These are phyloP conservation scores for Dunckerocampus dactyliophorus DNA, from an alignment of 2,113 vertebrate genomes.

Conservation along the genomic window DNA sequence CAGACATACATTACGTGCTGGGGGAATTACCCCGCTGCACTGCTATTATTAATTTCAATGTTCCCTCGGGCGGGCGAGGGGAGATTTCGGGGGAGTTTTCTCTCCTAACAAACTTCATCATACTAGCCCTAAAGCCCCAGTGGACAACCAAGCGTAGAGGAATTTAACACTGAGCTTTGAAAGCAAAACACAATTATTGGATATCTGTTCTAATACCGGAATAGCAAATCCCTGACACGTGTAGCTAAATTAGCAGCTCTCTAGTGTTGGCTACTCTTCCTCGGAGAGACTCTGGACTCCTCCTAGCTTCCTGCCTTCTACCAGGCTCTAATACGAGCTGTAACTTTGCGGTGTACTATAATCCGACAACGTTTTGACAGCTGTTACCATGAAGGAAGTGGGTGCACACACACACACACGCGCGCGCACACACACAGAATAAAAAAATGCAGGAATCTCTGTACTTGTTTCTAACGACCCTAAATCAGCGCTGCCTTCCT, in stretches of 20 bases:
- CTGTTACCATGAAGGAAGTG: slow-evolving; percentile 82
- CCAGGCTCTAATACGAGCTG: slow-evolving; percentile 73
- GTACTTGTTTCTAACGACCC: slow-evolving; percentile 17
- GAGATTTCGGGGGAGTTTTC: slow-evolving; percentile 63
- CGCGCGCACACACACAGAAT: slow-evolving; percentile 25
- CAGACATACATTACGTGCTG: slow-evolving; percentile 19
- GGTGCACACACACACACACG: slow-evolving; percentile 63
- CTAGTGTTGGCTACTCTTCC: slow-evolving; percentile 52
- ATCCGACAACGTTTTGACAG: slow-evolving; percentile 79
- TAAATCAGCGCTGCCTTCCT: slow-evolving; percentile 2
- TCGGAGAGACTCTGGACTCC: slow-evolving; percentile 5
- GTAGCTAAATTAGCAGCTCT: slow-evolving; percentile 60
- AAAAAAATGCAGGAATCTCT: slow-evolving; percentile 37
- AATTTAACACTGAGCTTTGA: slow-evolving; percentile 45
- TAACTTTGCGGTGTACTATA: slow-evolving; percentile 68
- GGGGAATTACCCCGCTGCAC: slow-evolving; percentile 33
- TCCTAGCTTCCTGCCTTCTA: slow-evolving; percentile 49
- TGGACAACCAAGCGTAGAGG: slow-evolving; percentile 39
- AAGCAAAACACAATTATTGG: slow-evolving; percentile 59
- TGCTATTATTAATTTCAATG: slow-evolving; percentile 53
- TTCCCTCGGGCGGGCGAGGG: slow-evolving; percentile 41
- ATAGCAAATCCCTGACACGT: slow-evolving; percentile 60
- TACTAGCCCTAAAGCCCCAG: slow-evolving; percentile 34
- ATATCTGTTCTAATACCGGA: slow-evolving; percentile 58
- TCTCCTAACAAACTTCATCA: slow-evolving; percentile 62